Percentiles rank a stretch among this genome's conserved stretches.
phyloP scores from a whole-genome alignment of 2,797 vertebrate genomes.

The Gallirallus australis region DNA sequence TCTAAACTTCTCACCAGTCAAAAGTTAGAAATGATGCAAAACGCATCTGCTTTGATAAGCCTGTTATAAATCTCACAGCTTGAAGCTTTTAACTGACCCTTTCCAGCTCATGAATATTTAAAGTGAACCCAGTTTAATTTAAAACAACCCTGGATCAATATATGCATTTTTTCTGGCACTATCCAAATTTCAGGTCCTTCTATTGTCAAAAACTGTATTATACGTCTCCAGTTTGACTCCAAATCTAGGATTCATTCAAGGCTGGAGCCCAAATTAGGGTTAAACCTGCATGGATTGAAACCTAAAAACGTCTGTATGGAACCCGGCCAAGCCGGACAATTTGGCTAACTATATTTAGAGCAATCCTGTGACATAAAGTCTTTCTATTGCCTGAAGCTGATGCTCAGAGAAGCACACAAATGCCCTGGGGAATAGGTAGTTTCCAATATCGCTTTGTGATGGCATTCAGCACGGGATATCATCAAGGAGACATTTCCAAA shows the following conservation, averaged over 20 bases:
- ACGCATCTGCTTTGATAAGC: conserved; percentile 67
- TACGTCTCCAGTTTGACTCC: background rate
- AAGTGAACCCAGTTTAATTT: conserved; percentile 62
- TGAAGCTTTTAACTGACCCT: conserved; percentile 69
- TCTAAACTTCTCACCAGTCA: conserved; percentile 66
- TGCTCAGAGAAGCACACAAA: background rate
- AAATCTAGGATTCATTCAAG: conserved; percentile 52
- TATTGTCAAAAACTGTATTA: conserved; percentile 42
- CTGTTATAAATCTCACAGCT: conserved; percentile 61
- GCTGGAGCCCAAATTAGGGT: conserved; percentile 25
- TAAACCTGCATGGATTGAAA: conserved; percentile 14
- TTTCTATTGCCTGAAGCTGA: background rate
- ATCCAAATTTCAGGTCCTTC: conserved; percentile 32
- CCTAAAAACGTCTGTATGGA: background rate
- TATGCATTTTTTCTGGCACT: conserved; percentile 56
- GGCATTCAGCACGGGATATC: background rate
- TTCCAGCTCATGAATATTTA: conserved; percentile 71
- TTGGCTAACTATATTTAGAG: conserved; percentile 10
- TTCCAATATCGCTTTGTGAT: background rate
- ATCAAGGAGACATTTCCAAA: background rate
- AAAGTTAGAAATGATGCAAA: conserved; percentile 73
- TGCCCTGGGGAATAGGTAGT: background rate
- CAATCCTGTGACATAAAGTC: background rate
- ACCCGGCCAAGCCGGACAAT: background rate
- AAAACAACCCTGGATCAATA: conserved; percentile 69